phyloP scores from a whole-genome alignment of 2,113 vertebrate species.

The Dascyllus trimaculatus region DNA sequence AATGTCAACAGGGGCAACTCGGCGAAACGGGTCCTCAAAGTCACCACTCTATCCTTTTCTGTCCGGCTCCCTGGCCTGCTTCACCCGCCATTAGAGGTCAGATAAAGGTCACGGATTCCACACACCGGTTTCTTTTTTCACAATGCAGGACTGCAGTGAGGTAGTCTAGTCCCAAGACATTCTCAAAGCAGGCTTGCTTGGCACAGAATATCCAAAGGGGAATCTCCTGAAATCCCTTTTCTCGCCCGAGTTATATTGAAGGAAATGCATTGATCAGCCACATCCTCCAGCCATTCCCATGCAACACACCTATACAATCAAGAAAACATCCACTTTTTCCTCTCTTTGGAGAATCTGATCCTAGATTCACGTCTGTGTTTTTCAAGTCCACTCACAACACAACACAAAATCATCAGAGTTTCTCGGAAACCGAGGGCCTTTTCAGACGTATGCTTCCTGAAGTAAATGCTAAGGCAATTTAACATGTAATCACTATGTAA shows the following conservation, averaged over 20 bases:
- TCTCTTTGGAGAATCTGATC: background rate
- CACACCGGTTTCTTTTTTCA: conserved; percentile 40
- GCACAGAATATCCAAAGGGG: background rate
- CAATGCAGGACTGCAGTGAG: conserved; percentile 2
- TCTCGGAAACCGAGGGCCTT: too few relatives aligned
- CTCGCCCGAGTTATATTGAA: background rate
- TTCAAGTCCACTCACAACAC: too few relatives aligned
- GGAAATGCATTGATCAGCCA: background rate
- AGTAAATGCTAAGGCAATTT: too few relatives aligned
- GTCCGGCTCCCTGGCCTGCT: conserved; percentile 15
- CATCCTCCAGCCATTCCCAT: background rate
- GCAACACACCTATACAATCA: conserved; percentile 8
- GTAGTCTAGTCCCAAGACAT: conserved; percentile 3
- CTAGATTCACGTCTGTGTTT: too few relatives aligned
- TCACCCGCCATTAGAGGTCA: conserved; percentile 45
- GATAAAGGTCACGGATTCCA: conserved; percentile 39
- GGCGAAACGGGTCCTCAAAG: conserved; percentile 1
- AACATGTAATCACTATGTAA: too few relatives aligned
- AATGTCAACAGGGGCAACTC: conserved; percentile 21
- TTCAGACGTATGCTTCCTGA: too few relatives aligned
- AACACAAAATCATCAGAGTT: too few relatives aligned
- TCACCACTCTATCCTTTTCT: conserved; percentile 16
- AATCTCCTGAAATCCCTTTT: background rate
- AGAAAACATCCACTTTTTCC: background rate
- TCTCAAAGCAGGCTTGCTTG: background rate